These are phyloP conservation scores for Nysson spinosus DNA, from an alignment of 2,888 invertebrate genomes.

Conservation along the genomic window DNA sequence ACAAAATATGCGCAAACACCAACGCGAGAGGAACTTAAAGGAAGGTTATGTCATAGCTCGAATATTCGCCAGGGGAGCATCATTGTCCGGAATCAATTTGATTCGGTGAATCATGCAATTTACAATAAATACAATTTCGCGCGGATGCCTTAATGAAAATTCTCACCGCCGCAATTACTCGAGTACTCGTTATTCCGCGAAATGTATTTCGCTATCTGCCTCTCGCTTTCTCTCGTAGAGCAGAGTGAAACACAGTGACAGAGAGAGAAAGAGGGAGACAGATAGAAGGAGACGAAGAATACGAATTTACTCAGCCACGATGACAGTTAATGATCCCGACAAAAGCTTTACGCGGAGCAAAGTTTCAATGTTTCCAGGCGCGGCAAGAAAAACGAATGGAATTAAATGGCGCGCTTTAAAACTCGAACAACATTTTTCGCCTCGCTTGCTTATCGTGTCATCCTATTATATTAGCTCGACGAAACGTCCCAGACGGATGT, in stretches of 20 bases:
- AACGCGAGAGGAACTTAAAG: conserved; percentile 14
- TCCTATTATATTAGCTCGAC: too few species aligned
- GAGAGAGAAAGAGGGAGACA: too few species aligned
- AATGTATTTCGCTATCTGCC: not conserved
- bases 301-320: conserved; percentile 8
- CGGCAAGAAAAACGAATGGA: not conserved
- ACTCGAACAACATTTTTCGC: conserved; percentile 9
- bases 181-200: conserved; percentile 14
- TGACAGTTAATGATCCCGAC: conserved; percentile 40
- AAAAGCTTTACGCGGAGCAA: conserved; percentile 14
- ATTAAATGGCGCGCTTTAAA: not conserved
- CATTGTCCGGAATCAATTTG: conserved; percentile 33
- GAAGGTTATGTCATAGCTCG: too few species aligned
- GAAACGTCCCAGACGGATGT: too few species aligned
- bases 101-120: conserved; percentile 25
- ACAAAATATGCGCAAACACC: too few species aligned
- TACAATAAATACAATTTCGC: conserved; percentile 31
- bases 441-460: too few species aligned
- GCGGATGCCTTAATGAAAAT: conserved; percentile 32
- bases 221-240: too few species aligned
- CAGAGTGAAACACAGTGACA: too few species aligned
- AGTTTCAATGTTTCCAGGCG: conserved; percentile 5
- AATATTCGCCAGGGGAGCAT: conserved; percentile 10
- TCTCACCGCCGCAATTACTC: conserved; percentile 19
- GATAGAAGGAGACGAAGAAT: conserved; percentile 8